phyloP scores from a whole-genome alignment of 2,888 invertebrate genomes.

The Tigriopus californicus region DNA sequence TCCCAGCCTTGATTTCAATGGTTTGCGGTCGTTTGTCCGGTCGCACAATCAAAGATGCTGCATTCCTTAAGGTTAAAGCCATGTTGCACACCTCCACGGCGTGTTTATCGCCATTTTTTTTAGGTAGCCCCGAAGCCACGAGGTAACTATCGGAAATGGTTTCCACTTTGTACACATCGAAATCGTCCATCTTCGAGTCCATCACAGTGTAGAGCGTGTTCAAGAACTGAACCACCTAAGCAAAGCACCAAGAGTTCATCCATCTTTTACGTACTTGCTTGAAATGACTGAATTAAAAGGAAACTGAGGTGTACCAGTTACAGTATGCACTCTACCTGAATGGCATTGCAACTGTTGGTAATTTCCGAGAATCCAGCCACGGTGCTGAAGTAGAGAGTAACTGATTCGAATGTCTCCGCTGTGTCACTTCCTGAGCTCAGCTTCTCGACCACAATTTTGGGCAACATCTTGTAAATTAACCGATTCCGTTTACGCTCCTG shows the following conservation, averaged over 20 bases:
- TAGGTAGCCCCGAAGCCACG: constrained; percentile 8
- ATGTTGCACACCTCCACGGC: not conserved
- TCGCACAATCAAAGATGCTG: not conserved
- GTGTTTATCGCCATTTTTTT: constrained; percentile 8
- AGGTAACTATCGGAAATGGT: constrained; percentile 5
- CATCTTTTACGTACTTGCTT: too few species aligned
- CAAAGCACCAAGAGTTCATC: too few species aligned
- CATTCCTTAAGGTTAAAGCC: not conserved
- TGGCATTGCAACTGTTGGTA: not conserved
- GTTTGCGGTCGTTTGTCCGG: not conserved
- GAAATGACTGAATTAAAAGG: too few species aligned
- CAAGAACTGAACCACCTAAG: constrained; percentile 3
- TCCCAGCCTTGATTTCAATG: constrained; percentile 11
- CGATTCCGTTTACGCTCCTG: not conserved
- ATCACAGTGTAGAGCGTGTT: not conserved
- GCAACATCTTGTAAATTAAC: constrained; percentile 5
- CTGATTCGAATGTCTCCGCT: constrained; percentile 11
- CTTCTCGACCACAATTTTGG: not conserved
- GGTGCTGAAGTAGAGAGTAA: constrained; percentile 7
- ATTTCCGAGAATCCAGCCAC: not conserved
- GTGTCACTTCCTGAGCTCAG: not conserved
- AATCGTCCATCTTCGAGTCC: not conserved
- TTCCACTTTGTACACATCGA: constrained; percentile 12
- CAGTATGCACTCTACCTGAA: too few species aligned
- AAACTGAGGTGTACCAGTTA: too few species aligned